Conservation (phyloP, 2,797 vertebrate species). For the Mastacembelus armatus region DNA sequence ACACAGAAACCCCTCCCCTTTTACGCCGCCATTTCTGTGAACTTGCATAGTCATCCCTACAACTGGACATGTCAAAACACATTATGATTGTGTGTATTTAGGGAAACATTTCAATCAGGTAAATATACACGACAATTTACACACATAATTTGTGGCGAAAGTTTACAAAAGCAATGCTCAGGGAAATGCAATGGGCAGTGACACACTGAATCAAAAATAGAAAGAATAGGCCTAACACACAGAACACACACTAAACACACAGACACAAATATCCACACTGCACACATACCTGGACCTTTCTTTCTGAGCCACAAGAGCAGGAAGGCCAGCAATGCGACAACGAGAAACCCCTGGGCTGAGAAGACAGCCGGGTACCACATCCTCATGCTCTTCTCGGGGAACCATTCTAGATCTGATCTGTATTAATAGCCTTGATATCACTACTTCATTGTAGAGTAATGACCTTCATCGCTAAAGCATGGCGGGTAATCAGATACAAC, state of each 20-base stretch:
- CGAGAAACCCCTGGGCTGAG: conserved; percentile 35
- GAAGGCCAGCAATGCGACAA: conserved; percentile 30
- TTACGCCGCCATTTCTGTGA: conserved; percentile 43
- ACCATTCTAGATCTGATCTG: conserved; percentile 34
- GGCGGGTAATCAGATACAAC: conserved; percentile 26
- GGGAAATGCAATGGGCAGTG: not conserved
- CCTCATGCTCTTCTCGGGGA: conserved; percentile 23
- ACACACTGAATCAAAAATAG: not conserved
- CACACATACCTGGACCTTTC: conserved; percentile 42
- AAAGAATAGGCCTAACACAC: not conserved
- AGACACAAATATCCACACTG: conserved; percentile 1
- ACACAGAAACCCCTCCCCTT: conserved; percentile 34
- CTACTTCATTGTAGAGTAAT: conserved; percentile 34
- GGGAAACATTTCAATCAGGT: not conserved
- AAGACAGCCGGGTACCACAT: conserved; percentile 53
- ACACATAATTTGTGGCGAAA: not conserved
- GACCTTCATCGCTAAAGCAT: conserved; percentile 37
- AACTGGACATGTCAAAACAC: conserved; percentile 2
- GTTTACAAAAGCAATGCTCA: not conserved
- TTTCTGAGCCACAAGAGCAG: conserved; percentile 53
- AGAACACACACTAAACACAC: not conserved
- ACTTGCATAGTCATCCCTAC: conserved; percentile 63
- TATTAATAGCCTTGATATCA: conserved; percentile 71
- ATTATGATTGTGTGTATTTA: not conserved
- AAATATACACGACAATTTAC: not conserved